phyloP scores from a whole-genome alignment of 2,113 vertebrate genomes.

The Coptodon bakossiorum region DNA sequence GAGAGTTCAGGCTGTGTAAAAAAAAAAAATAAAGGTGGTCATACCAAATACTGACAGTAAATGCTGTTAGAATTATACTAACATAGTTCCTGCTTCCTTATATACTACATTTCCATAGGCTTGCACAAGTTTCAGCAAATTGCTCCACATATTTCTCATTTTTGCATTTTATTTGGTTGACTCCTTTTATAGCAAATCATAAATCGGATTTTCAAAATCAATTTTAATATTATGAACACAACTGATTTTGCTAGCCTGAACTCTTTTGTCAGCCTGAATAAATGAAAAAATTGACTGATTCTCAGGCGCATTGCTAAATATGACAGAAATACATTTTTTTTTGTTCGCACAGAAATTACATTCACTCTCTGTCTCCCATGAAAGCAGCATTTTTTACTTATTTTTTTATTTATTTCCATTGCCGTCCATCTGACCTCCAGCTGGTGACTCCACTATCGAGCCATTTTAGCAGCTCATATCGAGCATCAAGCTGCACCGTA shows the following conservation, averaged over 20 bases:
- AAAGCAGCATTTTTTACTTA: background rate
- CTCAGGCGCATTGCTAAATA: background rate
- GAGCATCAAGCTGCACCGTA: background rate
- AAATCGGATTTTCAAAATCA: background rate
- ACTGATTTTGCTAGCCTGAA: background rate
- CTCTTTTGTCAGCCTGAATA: background rate
- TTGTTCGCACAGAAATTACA: background rate
- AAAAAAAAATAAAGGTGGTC: background rate
- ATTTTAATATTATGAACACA: background rate
- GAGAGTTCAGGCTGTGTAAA: background rate
- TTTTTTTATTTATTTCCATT: background rate
- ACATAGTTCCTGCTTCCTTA: background rate
- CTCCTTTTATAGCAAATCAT: background rate
- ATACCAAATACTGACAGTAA: background rate
- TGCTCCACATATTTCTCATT: background rate
- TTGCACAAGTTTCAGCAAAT: background rate
- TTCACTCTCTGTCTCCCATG: background rate
- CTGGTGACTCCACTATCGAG: slow-evolving; percentile 26
- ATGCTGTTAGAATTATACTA: background rate
- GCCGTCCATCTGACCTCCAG: slow-evolving; percentile 15
- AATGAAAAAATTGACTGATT: background rate
- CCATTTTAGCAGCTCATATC: slow-evolving; percentile 17
- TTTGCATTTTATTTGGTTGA: background rate
- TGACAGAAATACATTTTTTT: background rate
- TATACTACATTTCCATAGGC: background rate